phyloP scores from a whole-genome alignment of 2,113 vertebrate genomes.

The Notiomystis cincta region DNA sequence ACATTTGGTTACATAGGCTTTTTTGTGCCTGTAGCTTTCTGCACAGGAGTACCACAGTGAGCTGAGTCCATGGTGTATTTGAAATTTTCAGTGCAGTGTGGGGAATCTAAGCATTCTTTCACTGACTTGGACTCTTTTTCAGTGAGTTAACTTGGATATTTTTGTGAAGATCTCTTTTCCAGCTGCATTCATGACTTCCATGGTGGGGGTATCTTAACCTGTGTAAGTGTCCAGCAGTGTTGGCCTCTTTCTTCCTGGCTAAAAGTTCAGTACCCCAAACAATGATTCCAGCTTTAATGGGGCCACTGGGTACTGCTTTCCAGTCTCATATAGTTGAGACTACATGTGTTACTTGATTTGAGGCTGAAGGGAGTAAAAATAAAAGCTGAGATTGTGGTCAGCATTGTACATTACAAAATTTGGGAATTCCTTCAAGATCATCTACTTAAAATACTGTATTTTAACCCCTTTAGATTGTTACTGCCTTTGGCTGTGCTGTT shows the following conservation, averaged over 20 bases:
- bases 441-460: background rate
- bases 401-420: background rate
- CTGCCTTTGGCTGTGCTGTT: background rate
- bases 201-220: background rate
- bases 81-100: background rate
- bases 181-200: background rate
- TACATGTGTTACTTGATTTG: background rate
- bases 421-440: background rate
- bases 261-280: background rate
- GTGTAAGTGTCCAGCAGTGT: background rate
- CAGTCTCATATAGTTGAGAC: background rate
- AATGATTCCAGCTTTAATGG: background rate
- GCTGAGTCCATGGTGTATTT: background rate
- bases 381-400: background rate
- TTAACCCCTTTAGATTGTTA: background rate
- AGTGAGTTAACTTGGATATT: background rate
- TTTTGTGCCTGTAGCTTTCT: background rate
- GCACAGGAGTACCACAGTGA: background rate
- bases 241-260: background rate
- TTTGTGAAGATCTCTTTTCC: background rate
- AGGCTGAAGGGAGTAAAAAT: background rate
- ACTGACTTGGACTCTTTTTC: background rate
- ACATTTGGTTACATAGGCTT: background rate
- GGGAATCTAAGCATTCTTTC: background rate
- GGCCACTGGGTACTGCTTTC: background rate